Conservation (phyloP, 2,113 vertebrate species). For the Pachycephala philippinensis region DNA sequence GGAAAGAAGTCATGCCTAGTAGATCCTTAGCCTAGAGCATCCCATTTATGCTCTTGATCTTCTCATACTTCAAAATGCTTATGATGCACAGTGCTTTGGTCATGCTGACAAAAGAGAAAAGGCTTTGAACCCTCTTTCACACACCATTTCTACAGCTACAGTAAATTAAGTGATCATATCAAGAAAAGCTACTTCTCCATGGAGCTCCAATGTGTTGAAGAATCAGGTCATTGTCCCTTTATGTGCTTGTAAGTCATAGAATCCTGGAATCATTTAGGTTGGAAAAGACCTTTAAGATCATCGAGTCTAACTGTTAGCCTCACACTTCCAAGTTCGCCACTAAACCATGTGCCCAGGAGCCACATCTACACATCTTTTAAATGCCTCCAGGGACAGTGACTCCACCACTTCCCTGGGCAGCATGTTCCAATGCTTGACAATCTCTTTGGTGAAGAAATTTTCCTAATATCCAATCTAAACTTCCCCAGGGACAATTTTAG, state of each 20-base stretch:
- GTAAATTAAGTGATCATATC: neutral
- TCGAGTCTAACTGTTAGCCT: neutral
- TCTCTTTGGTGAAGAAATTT: neutral
- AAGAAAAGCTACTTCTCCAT: neutral
- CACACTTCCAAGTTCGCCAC: fast-evolving
- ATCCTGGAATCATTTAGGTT: neutral
- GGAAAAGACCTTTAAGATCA: neutral
- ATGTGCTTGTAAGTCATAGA: neutral
- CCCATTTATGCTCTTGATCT: neutral
- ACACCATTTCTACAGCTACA: neutral
- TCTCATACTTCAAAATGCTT: neutral
- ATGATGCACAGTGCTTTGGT: neutral
- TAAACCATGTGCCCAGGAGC: neutral
- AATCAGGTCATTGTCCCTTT: neutral
- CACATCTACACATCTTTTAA: neutral
- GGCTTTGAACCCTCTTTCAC: neutral
- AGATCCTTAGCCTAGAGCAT: neutral
- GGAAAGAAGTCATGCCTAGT: neutral
- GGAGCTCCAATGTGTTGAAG: neutral
- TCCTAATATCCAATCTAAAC: neutral
- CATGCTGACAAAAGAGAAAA: neutral
- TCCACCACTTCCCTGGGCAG: neutral
- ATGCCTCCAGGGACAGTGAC: neutral
- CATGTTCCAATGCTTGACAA: neutral
- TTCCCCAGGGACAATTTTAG: neutral